Conservation (phyloP, 1,140 invertebrate genomes). For the Drosophila chauvacae region DNA sequence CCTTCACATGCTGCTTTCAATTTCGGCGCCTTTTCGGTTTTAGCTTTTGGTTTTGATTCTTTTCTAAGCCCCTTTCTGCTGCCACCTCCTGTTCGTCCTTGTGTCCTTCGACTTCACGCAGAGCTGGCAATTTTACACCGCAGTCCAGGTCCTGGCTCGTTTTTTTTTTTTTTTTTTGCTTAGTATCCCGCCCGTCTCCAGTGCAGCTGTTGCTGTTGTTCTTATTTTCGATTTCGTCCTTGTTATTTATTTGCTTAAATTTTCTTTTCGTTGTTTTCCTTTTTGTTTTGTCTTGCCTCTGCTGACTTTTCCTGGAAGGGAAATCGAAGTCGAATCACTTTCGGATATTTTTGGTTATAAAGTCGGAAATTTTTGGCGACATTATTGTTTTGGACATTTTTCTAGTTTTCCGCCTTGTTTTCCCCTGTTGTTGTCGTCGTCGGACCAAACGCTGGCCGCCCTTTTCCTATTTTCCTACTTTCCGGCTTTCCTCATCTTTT, state of each 20-base stretch:
- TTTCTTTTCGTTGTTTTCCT: constrained; percentile 19
- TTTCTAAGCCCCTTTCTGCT: constrained; percentile 57
- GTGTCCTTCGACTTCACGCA: constrained; percentile 79
- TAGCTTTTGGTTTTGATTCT: constrained; percentile 77
- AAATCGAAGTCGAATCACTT: constrained; percentile 84
- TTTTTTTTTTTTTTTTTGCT: background rate
- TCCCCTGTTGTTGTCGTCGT: constrained; percentile 1
- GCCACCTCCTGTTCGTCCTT: background rate
- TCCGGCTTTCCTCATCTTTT: constrained; percentile 32
- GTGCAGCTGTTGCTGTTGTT: constrained; percentile 51
- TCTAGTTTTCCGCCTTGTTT: constrained; percentile 45
- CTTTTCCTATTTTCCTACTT: constrained; percentile 16
- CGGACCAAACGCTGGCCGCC: constrained; percentile 5
- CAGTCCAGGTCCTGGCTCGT: constrained; percentile 27
- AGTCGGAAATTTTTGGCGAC: constrained; percentile 83
- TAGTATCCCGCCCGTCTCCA: background rate
- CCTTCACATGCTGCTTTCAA: constrained; percentile 72
- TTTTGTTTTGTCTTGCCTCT: background rate
- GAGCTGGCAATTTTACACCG: constrained; percentile 76
- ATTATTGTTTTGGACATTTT: constrained; percentile 81
- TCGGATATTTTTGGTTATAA: constrained; percentile 84
- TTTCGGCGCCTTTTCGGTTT: constrained; percentile 74
- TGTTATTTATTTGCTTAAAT: constrained; percentile 75
- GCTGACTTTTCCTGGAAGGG: constrained; percentile 48
- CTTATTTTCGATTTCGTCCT: constrained; percentile 65